Evolutionary conservation across 2,113 vertebrate species (phyloP).

Genomic region (Rhinichthys klamathensis): DNA sequence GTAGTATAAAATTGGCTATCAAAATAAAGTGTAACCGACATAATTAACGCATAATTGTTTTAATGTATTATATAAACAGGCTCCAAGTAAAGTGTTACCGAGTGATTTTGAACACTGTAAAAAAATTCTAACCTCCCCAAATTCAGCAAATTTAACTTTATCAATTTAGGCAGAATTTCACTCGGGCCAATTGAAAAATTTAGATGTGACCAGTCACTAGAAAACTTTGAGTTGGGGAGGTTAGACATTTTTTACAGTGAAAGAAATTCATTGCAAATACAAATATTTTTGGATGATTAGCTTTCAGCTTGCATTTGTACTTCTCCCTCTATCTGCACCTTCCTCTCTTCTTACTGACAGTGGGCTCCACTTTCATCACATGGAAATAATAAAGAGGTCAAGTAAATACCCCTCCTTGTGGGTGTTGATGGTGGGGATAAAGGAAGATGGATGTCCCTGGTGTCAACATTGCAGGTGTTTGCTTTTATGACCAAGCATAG

Average conservation of each 20-base stretch:
- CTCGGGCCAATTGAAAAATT: too few species aligned
- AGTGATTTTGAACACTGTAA: not conserved
- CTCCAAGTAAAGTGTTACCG: not conserved
- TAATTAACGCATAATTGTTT: not conserved
- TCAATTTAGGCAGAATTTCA: too few species aligned
- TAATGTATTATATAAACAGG: not conserved
- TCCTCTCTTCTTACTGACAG: slow-evolving; percentile 48
- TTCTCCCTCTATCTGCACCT: slow-evolving; percentile 39
- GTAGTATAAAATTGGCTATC: too few species aligned
- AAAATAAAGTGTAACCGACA: too few species aligned
- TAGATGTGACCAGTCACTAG: too few species aligned
- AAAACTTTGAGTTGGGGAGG: too few species aligned
- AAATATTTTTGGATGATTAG: not conserved
- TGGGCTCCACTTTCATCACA: slow-evolving; percentile 67
- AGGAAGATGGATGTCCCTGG: slow-evolving; percentile 73
- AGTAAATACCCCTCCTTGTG: slow-evolving; percentile 68
- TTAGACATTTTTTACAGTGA: too few species aligned
- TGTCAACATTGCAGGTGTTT: slow-evolving; percentile 78
- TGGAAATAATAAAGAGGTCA: slow-evolving; percentile 65
- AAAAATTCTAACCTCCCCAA: too few species aligned
- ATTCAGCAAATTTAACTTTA: too few species aligned
- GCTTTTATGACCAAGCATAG: slow-evolving; percentile 67
- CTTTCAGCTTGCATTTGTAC: not conserved
- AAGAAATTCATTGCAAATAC: not conserved
- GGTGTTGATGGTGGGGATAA: slow-evolving; percentile 70